A percentile compares a stretch with the other conserved stretches of the same genome.
phyloP scores from a whole-genome alignment of 2,113 vertebrate genomes.

The Enhydra lutris region DNA sequence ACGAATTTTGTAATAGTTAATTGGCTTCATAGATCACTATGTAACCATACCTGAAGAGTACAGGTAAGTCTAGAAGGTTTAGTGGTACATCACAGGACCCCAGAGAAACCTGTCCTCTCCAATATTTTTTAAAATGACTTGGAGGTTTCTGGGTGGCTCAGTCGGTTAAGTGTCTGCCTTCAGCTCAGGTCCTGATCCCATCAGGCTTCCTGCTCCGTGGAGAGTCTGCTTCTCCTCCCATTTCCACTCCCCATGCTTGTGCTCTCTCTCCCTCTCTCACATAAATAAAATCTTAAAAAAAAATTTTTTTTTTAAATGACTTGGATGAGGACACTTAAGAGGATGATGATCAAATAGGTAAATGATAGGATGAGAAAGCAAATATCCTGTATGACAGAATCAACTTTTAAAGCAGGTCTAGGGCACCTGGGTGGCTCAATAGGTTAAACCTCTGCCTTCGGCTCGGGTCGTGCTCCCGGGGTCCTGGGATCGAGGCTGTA shows the following conservation, averaged over 20 bases:
- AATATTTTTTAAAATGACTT: not conserved
- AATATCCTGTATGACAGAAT: not conserved
- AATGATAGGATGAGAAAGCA: not conserved
- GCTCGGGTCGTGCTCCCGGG: too few species aligned
- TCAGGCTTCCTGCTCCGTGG: not conserved
- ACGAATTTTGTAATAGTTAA: not conserved
- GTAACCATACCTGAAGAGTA: not conserved
- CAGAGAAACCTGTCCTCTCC: not conserved
- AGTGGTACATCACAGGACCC: not conserved
- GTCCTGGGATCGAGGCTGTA: too few species aligned
- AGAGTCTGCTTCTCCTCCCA: not conserved
- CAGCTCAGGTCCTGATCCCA: not conserved
- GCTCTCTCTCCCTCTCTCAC: not conserved
- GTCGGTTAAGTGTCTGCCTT: not conserved
- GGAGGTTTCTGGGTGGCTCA: not conserved
- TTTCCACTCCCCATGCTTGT: too few species aligned
- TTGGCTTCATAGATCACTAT: not conserved
- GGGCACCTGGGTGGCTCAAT: too few species aligned
- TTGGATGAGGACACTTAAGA: not conserved
- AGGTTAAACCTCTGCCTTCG: too few species aligned
- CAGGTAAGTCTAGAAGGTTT: not conserved
- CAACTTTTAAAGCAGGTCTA: constrained; percentile 6
- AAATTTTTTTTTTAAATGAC: not conserved
- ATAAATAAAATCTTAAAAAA: not conserved
- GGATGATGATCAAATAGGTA: not conserved